These are phyloP conservation scores for Cryptocheilus praepositus DNA, from an alignment of 2,888 invertebrate genomes.

Conservation along the genomic window DNA sequence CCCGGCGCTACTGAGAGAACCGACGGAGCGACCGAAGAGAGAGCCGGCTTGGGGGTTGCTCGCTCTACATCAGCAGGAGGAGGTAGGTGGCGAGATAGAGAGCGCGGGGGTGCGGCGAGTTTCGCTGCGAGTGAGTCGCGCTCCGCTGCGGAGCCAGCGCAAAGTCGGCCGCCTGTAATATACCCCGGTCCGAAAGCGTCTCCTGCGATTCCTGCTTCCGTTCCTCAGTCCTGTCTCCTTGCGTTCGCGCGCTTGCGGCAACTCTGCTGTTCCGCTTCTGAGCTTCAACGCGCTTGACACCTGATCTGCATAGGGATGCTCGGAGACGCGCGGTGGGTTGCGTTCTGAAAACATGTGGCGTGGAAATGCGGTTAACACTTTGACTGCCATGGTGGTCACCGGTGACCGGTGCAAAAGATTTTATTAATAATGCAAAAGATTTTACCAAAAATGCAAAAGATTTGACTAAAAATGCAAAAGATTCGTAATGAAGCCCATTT, in stretches of 20 bases:
- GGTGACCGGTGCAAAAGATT: too few species aligned
- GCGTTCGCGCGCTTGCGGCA: neutral
- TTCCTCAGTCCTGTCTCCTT: neutral
- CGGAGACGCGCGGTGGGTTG: too few species aligned
- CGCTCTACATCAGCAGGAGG: slow-evolving; percentile 28
- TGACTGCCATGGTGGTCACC: too few species aligned
- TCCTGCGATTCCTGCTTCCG: neutral
- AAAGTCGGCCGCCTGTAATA: neutral
- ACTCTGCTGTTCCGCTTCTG: neutral
- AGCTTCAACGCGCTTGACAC: neutral
- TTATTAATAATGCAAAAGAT: too few species aligned
- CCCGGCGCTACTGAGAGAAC: slow-evolving; percentile 63
- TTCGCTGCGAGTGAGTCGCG: slow-evolving; percentile 10
- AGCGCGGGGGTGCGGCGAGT: slow-evolving; percentile 13
- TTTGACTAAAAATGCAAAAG: too few species aligned
- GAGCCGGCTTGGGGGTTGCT: slow-evolving; percentile 44
- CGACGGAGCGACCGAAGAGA: slow-evolving; percentile 42
- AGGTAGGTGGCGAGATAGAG: slow-evolving; percentile 5
- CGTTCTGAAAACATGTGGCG: too few species aligned
- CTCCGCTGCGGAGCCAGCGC: slow-evolving; percentile 1
- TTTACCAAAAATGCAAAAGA: too few species aligned
- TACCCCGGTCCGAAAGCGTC: neutral
- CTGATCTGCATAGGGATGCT: too few species aligned
- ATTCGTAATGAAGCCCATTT: too few species aligned
- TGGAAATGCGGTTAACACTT: too few species aligned